A percentile compares a stretch with the other conserved stretches of the same genome.
phyloP scores from a whole-genome alignment of 2,888 invertebrate species.

The Ypsolopha sequella region DNA sequence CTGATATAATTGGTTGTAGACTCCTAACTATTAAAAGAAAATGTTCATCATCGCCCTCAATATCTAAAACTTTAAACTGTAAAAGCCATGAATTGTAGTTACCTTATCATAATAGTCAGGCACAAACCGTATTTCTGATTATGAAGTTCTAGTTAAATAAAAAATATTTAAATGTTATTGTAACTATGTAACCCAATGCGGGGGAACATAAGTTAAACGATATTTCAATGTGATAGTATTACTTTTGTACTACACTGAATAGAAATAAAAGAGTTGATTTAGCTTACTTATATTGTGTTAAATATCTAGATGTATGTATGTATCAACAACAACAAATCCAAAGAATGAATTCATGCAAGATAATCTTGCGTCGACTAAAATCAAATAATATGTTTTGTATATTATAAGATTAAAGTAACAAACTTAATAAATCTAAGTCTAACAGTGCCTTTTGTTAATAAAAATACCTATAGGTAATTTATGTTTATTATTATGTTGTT shows the following conservation, averaged over 20 bases:
- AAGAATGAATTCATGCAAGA: background rate
- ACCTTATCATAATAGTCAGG: background rate
- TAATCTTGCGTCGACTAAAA: background rate
- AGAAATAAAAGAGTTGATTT: background rate
- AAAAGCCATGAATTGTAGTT: background rate
- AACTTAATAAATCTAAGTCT: constrained; percentile 6
- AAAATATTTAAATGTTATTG: too few relatives aligned
- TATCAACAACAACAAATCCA: background rate
- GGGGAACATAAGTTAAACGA: background rate
- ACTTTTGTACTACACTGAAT: background rate
- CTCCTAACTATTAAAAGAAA: background rate
- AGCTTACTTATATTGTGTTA: background rate
- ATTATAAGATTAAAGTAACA: constrained; percentile 6
- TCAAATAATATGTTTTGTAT: too few relatives aligned
- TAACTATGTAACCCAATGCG: too few relatives aligned
- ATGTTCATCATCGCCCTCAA: background rate
- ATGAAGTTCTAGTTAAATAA: too few relatives aligned
- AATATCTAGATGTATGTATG: background rate
- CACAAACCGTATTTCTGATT: background rate
- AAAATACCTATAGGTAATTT: constrained; percentile 22
- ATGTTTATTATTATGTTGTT: constrained; percentile 9
- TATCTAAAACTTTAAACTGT: background rate
- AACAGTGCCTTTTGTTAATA: constrained; percentile 18
- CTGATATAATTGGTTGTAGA: constrained; percentile 1
- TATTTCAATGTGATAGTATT: background rate